phyloP scores from a whole-genome alignment of 2,797 vertebrate species.

The Chelmon rostratus region DNA sequence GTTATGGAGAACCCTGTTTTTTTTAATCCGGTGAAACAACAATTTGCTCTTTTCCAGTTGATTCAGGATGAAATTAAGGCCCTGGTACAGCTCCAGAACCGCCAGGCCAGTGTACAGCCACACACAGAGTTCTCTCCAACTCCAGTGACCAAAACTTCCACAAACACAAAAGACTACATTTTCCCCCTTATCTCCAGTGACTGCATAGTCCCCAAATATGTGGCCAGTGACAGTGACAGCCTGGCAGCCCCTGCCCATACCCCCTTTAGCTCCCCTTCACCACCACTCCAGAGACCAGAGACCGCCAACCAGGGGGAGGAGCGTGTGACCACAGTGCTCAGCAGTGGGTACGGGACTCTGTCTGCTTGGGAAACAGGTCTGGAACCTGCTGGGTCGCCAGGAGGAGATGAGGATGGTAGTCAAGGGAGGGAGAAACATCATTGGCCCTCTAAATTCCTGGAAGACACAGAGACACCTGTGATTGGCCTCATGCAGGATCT shows the following conservation, averaged over 20 bases:
- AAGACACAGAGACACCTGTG: conserved; percentile 44
- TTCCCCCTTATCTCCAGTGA: conserved; percentile 52
- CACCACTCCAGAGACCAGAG: conserved; percentile 61
- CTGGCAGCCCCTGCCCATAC: conserved; percentile 64
- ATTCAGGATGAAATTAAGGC: conserved; percentile 97
- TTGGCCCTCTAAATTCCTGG: conserved; percentile 61
- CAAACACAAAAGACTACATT: conserved; percentile 65
- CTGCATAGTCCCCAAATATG: conserved; percentile 58
- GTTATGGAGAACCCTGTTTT: neutral
- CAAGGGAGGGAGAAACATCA: conserved; percentile 47
- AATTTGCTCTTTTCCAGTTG: conserved; percentile 80
- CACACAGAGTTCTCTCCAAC: conserved; percentile 69
- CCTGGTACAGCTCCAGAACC: conserved; percentile 90
- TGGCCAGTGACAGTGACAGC: conserved; percentile 81
- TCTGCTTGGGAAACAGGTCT: conserved; percentile 83
- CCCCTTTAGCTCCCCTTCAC: conserved; percentile 71
- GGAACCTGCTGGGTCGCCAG: conserved; percentile 55
- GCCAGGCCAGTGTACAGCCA: conserved; percentile 70
- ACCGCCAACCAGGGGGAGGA: conserved; percentile 71
- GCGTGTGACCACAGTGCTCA: conserved; percentile 84
- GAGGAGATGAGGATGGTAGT: conserved; percentile 35
- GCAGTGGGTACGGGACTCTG: conserved; percentile 92
- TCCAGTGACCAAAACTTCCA: conserved; percentile 43
- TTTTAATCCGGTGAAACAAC: neutral
- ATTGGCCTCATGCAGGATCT: conserved; percentile 48